Percentiles rank a stretch among this genome's conserved stretches.
phyloP scores from a whole-genome alignment of 2,797 vertebrate genomes.

The Schizopygopsis pylzovi region DNA sequence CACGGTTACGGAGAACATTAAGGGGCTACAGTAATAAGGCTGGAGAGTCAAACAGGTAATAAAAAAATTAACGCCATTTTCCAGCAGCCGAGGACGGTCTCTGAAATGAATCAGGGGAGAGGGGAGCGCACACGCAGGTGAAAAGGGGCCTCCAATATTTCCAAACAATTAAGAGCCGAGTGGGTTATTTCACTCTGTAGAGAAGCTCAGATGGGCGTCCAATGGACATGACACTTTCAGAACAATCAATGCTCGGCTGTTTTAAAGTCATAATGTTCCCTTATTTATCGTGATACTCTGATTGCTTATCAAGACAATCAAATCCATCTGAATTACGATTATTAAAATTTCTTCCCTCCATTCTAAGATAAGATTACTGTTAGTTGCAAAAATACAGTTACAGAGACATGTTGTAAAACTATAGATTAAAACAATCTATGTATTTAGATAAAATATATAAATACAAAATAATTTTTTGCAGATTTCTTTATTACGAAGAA shows the following conservation, averaged over 20 bases:
- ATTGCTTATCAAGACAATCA: conserved; percentile 83
- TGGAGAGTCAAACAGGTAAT: conserved; percentile 99
- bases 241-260: conserved; percentile 71
- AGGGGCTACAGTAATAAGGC: conserved; percentile 99
- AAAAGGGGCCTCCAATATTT: conserved; percentile 76
- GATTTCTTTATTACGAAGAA: conserved; percentile 47
- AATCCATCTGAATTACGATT: conserved; percentile 77
- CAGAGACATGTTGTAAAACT: conserved; percentile 58
- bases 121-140: conserved; percentile 73
- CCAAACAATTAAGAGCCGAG: conserved; percentile 83
- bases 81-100: conserved; percentile 87
- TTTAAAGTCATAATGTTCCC: conserved; percentile 75
- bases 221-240: conserved; percentile 81
- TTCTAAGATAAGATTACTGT: conserved; percentile 66
- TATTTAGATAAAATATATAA: background rate
- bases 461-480: background rate
- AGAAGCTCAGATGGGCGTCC: conserved; percentile 78
- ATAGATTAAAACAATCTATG: conserved; percentile 26
- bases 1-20: conserved; percentile 99
- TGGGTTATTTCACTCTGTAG: conserved; percentile 83
- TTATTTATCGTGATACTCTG: conserved; percentile 79
- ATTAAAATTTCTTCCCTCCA: conserved; percentile 70
- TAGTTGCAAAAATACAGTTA: conserved; percentile 68
- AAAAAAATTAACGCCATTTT: conserved; percentile 99
- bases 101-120: conserved; percentile 88